Base-by-base conservation (phyloP, 2,888 invertebrate genomes). In the Lasioglossum marginatum region DNA sequence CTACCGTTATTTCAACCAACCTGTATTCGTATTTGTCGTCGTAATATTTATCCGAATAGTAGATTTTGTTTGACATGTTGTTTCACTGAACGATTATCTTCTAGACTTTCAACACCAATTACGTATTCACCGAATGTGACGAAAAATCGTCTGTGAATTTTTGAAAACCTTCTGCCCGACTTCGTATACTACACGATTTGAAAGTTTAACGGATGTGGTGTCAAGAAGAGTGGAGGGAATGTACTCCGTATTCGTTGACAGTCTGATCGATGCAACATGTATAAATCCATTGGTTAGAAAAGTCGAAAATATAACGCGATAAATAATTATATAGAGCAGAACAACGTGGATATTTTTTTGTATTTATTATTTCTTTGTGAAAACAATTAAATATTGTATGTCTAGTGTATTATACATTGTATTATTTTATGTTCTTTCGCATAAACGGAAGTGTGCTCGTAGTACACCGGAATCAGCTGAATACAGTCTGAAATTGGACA, bases 11-110 rank as follows among this genome's bases (percentile, higher is more conserved):
- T 74, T 37, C 57, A 43, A 95, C 95, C 95, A 96, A 99, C 99
- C 99, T 97, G 96, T 99, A 99, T 95, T 99, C 99, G 94, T 97
- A 98, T 91, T 97, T 96, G 86, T 98, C 98, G 93, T 99, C 99
- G 93, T 97, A 97, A 95, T 99, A 99, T 96, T 98, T 99, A 90
- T 98, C 98, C 0, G 99, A 99, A 95, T 99, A 99, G 94, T 98
- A 98, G 92, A 99, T 98, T 89, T 98, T 97, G 95, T 97, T 92
- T 90, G 96, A 95, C 97, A 97, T 97, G 66, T 72, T 45, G 16
- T 34, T 52, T 31, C 66, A 70, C 52, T 79, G 12, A 63, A 34
- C 40, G 31, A 23, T 37, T 40, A 43, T 81, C 68, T 37, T 72
- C 68, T 27, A 74, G 73, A 40, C 16, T 57, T n/a, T 6, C 37